Evolutionary conservation across 2,888 invertebrate species (phyloP).

Genomic region (Limenitis camilla): DNA sequence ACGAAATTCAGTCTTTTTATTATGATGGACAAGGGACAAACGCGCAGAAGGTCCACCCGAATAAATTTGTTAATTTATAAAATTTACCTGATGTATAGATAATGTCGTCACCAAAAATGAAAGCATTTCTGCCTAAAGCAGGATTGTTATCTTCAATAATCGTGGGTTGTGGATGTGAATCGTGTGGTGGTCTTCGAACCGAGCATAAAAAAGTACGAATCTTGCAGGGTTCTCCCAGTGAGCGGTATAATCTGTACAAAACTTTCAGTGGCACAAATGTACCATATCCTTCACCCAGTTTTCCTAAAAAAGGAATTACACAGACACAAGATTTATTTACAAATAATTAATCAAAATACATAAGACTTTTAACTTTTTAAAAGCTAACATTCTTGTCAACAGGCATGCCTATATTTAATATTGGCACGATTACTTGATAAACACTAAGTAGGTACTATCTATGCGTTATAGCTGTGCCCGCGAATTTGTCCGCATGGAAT

Average conservation of each 20-base stretch:
- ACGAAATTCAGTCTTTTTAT: slow-evolving; percentile 61
- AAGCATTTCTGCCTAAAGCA: slow-evolving; percentile 48
- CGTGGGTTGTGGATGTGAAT: slow-evolving; percentile 28
- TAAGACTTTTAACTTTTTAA: background rate
- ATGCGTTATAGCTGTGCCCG: too few relatives aligned
- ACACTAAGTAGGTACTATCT: too few relatives aligned
- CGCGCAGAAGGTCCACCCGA: too few relatives aligned
- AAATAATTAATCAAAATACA: background rate
- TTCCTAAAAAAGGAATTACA: slow-evolving; percentile 33
- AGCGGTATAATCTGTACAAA: slow-evolving; percentile 57
- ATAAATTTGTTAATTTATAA: too few relatives aligned
- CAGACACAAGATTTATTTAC: background rate
- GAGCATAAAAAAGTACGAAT: slow-evolving; percentile 52
- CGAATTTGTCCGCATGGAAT: too few relatives aligned
- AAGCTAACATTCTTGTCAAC: too few relatives aligned
- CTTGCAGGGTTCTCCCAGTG: slow-evolving; percentile 64
- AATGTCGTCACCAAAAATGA: slow-evolving; percentile 52
- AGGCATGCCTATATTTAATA: too few relatives aligned
- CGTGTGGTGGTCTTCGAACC: slow-evolving; percentile 41
- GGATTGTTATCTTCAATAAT: slow-evolving; percentile 35
- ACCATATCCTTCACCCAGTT: slow-evolving; percentile 45
- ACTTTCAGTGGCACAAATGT: slow-evolving; percentile 57
- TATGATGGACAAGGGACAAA: too few relatives aligned
- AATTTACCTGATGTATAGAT: slow-evolving; percentile 42
- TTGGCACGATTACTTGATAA: too few relatives aligned